phyloP scores from a whole-genome alignment of 2,113 vertebrate genomes.

The Anolis sagrei region DNA sequence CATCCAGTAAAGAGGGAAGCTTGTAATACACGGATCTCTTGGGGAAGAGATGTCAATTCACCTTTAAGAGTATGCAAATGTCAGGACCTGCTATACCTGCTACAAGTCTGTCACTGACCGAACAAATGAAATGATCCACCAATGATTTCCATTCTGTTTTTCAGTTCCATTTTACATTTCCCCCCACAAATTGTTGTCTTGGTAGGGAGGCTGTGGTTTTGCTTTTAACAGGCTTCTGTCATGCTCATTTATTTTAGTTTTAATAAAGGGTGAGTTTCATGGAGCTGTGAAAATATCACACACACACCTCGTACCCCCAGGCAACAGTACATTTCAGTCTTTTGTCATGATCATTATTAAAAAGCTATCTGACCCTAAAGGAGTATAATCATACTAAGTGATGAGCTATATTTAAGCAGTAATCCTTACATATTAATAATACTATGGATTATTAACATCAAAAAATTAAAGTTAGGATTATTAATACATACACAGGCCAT shows the following conservation, averaged over 20 bases:
- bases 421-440: constrained; percentile 11
- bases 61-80: no score
- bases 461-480: neutral
- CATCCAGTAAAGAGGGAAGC: no score
- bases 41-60: neutral
- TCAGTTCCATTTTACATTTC: neutral
- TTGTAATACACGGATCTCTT: neutral
- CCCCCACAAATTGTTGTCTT: neutral
- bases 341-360: neutral
- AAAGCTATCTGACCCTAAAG: neutral
- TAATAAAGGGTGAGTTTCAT: constrained; percentile 42
- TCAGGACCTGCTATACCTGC: no score
- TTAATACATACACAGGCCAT: neutral
- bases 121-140: neutral
- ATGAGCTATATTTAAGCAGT: constrained; percentile 32
- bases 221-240: constrained; percentile 5
- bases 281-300: neutral
- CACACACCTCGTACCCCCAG: constrained; percentile 5
- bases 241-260: constrained; percentile 10
- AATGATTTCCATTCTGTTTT: neutral
- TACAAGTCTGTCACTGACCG: neutral
- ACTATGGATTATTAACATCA: constrained; percentile 54
- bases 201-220: neutral
- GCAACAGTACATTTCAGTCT: constrained; percentile 29
- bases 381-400: constrained; percentile 28